phyloP scores from a whole-genome alignment of 2,797 vertebrate species.

The Ptychobarbus kaznakovi region DNA sequence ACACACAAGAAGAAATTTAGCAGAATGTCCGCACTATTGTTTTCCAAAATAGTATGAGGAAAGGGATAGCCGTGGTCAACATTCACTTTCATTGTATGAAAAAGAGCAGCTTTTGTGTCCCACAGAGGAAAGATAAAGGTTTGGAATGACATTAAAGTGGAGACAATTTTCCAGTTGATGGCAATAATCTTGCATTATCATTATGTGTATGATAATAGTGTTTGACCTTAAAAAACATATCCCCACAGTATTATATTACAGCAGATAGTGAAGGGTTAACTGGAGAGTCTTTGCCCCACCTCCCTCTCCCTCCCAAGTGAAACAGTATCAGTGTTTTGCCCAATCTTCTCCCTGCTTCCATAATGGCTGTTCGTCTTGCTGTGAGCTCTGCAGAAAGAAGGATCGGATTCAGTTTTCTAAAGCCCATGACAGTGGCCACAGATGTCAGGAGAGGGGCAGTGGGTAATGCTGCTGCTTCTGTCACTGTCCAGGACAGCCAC shows the following conservation, averaged over 20 bases:
- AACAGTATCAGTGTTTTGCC: slow-evolving; percentile 42
- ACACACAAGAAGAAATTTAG: neutral
- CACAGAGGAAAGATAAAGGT: neutral
- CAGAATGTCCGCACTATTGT: neutral
- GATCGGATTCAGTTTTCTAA: slow-evolving; percentile 13
- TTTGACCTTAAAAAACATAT: neutral
- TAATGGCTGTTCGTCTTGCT: slow-evolving; percentile 67
- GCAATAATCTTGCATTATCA: neutral
- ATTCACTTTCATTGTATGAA: neutral
- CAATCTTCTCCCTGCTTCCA: slow-evolving; percentile 33
- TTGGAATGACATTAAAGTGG: neutral
- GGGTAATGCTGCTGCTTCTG: slow-evolving; percentile 42
- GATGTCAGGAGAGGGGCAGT: slow-evolving; percentile 29
- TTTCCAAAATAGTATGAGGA: neutral
- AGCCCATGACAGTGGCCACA: neutral
- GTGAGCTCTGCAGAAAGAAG: slow-evolving; percentile 25
- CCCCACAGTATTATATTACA: neutral
- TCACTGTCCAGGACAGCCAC: slow-evolving; percentile 40
- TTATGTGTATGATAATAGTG: neutral
- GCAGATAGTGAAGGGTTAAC: slow-evolving; percentile 59
- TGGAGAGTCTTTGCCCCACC: slow-evolving; percentile 57
- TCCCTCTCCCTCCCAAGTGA: slow-evolving; percentile 28
- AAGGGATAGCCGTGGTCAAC: neutral
- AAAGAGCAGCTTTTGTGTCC: neutral
- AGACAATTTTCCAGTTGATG: neutral